Evolutionary conservation across 1,140 invertebrate genomes (phyloP).

Genomic region (Lepidostoma basale): DNA sequence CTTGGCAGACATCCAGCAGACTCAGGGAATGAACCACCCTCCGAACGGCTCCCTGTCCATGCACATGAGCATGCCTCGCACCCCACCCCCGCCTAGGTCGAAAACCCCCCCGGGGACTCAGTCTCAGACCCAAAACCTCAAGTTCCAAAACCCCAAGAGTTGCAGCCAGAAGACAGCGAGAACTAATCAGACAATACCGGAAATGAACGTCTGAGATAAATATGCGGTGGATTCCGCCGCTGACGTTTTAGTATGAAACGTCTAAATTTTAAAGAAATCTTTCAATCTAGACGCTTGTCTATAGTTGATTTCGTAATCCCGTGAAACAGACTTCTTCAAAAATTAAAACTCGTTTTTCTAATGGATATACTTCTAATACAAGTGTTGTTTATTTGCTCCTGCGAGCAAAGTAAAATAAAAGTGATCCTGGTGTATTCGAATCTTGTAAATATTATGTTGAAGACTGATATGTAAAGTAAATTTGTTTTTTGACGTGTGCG

Average conservation of each 20-base stretch:
- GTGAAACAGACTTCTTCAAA: not conserved
- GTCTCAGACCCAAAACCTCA: constrained; percentile 41
- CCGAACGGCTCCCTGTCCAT: constrained; percentile 46
- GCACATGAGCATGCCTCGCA: constrained; percentile 53
- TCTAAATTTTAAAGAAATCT: not conserved
- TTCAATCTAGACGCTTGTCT: not conserved
- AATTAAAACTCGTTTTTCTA: not conserved
- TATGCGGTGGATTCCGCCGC: constrained; percentile 57
- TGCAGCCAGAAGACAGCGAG: constrained; percentile 62
- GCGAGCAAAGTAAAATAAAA: not conserved
- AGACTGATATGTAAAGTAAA: constrained; percentile 20
- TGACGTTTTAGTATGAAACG: constrained; percentile 38
- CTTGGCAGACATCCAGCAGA: constrained; percentile 62
- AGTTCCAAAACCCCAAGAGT: constrained; percentile 42
- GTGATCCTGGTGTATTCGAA: constrained; percentile 20
- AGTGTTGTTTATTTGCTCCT: not conserved
- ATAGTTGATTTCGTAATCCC: not conserved
- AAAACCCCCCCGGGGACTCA: constrained; percentile 54
- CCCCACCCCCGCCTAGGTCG: constrained; percentile 48
- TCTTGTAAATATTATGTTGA: constrained; percentile 9
- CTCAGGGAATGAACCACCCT: constrained; percentile 52
- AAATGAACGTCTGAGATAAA: constrained; percentile 83
- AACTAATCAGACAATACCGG: constrained; percentile 77
- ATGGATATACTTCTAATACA: not conserved
- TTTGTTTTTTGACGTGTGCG: not conserved